A percentile compares a stretch with the other conserved stretches of the same genome.
phyloP scores from a whole-genome alignment of 2,113 vertebrate species.

The Vombatus ursinus region DNA sequence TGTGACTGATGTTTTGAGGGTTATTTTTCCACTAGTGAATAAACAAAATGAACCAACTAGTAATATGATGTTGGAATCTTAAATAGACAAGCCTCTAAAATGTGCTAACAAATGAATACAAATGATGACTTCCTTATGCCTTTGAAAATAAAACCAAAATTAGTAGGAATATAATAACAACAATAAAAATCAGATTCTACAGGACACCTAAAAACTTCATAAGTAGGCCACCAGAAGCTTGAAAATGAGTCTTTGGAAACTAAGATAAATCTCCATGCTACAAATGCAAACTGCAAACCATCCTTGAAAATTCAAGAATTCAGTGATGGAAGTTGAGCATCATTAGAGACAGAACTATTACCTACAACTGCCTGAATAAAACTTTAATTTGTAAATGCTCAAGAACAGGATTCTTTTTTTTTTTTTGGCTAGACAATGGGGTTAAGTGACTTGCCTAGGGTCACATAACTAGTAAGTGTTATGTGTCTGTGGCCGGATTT shows the following conservation, averaged over 20 bases:
- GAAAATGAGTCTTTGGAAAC: not conserved
- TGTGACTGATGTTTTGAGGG: not conserved
- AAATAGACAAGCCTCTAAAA: not conserved
- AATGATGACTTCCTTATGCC: not conserved
- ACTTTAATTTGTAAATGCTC: not conserved
- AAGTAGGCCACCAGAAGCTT: not conserved
- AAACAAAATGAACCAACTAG: not conserved
- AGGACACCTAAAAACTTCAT: not conserved
- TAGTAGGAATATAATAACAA: not conserved
- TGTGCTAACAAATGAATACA: not conserved
- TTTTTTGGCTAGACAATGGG: no score
- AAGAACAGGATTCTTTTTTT: not conserved
- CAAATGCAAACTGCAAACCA: not conserved
- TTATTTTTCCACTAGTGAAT: not conserved
- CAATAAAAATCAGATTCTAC: not conserved
- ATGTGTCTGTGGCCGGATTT: no score
- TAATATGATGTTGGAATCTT: not conserved
- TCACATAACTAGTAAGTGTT: no score
- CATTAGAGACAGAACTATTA: not conserved
- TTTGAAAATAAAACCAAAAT: not conserved
- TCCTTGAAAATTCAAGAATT: not conserved
- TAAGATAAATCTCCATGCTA: not conserved
- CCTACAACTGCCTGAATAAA: not conserved
- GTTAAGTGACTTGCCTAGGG: no score
- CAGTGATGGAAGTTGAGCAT: not conserved